Evolutionary conservation across 2,797 vertebrate genomes (phyloP).

Genomic region (Chelidonichthys spinosus): DNA sequence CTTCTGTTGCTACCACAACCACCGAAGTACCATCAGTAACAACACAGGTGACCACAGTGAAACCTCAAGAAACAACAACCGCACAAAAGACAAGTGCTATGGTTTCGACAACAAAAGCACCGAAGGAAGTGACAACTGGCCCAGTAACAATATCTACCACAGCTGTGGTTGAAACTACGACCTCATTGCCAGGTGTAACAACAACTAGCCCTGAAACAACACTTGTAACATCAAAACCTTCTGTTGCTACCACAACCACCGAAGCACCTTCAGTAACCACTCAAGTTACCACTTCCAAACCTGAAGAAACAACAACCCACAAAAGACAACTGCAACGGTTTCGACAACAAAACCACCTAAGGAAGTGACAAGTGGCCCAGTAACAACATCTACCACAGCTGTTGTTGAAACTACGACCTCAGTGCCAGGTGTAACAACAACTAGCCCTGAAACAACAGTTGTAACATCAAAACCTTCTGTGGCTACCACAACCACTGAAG

Average conservation of each 20-base stretch:
- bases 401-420: too few relatives aligned
- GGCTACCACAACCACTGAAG: background rate
- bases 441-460: background rate
- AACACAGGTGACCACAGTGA: background rate
- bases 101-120: background rate
- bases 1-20: background rate
- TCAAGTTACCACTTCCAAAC: too few relatives aligned
- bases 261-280: too few relatives aligned
- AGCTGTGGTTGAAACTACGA: background rate
- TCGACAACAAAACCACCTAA: background rate
- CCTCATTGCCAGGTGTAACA: background rate
- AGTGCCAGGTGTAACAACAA: too few relatives aligned
- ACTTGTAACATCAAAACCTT: too few relatives aligned
- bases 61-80: background rate
- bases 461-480: slow-evolving; percentile 7
- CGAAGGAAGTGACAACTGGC: background rate
- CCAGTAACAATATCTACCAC: background rate
- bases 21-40: background rate
- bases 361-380: background rate
- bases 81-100: background rate
- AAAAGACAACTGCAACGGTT: background rate
- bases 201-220: too few relatives aligned
- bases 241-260: too few relatives aligned
- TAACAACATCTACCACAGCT: too few relatives aligned
- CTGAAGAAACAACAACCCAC: too few relatives aligned